Evolutionary conservation across 2,113 vertebrate species (phyloP), one percentile per base, ranked within the genome.

Genomic region (Lipophrys pholis): DNA sequence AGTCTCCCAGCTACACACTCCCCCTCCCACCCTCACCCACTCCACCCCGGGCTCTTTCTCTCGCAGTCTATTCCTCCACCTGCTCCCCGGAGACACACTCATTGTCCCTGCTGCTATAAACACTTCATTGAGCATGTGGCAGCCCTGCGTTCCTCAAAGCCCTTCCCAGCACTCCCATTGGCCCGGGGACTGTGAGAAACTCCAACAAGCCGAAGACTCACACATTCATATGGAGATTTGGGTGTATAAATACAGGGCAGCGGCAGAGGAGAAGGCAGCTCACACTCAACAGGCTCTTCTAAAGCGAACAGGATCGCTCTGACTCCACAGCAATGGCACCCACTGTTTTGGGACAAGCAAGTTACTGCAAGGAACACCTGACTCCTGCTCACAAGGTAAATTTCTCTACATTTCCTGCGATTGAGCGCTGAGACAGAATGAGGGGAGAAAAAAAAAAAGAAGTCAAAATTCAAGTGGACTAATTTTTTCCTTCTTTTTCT

Each of bases 111-210:
- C 57, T 16, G 89, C 90, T 83, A 90, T 93, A 90, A 91, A 91
- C 91, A 93, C 89, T 92, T 91, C 83, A 93, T 91, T 92, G 90
- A 93, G 89, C 92, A 90, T 91, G 92, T 93, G 92, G 90, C 90
- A 86, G 90, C 85, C 86, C 87, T 65, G 89, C 85, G 76, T 83
- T 85, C 83, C 81, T 86, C 89, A 86, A 86, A 87, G 90, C 88
- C 88, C 88, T 90, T 91, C 91, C 91, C 89, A 90, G 89, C 66
- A 11, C 85, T 90, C 82, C 17, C 69, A 92, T 92, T 92, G 92
- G 91, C 80, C 63, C 39, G 3, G 15, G 49, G 86, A 92, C 89
- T 93, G 91, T 93, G 92, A 92, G 92, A 93, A 93, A 91, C 81
- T 90, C 83, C 86, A 86, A 79, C 83, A 82, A 87, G 88, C 76